Base-by-base conservation (phyloP, 2,113 vertebrate genomes). In the Petromus typicus region DNA sequence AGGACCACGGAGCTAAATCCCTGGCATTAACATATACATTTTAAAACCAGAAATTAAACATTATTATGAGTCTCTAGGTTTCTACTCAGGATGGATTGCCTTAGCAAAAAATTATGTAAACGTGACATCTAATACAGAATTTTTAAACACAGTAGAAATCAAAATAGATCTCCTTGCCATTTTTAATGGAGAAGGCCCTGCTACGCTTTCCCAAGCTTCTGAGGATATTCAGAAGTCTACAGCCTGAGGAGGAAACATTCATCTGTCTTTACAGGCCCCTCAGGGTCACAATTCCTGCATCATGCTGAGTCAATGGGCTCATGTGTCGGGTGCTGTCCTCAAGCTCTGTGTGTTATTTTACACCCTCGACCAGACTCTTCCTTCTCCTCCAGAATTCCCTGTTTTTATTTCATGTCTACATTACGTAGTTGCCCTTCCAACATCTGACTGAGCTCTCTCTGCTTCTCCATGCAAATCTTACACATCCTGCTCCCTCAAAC, bases 31-130 rank as follows among this genome's bases (percentile, higher is more conserved):
- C n/a, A 25, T 83, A 93, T 30, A 78, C 5, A 78, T 79, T 90
- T 87, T n/a, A 5, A 83, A 84, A 84, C 78, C 16, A 90, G 17
- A 76, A 88, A 69, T 76, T 86, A 57, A 40, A 88, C 25, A 83
- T 59, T n/a, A 63, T 57, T 71, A 73, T 73, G 1, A 4, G 54
- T 73, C 22, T 89, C 32, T 78, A 22, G 43, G 40, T 90, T 95
- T 86, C 71, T 54, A 87, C 64, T 64, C 23, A 37, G 89, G 7
- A 43, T n/a, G 9, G 40, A 91, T 75, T 64, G 69, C 2, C 80
- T 92, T 78, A 57, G 54, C 48, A n/a, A 51, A 80, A 81, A 43
- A 61, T 18, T 27, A 6, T 80, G 45, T 89, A 56, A 81, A 89
- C 25, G 40, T 78, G 64, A 5, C 27, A 83, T 59, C 11, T 87